Evolutionary conservation across 2,888 invertebrate genomes (phyloP).

Genomic region (Hermaeophaga mercurialis): DNA sequence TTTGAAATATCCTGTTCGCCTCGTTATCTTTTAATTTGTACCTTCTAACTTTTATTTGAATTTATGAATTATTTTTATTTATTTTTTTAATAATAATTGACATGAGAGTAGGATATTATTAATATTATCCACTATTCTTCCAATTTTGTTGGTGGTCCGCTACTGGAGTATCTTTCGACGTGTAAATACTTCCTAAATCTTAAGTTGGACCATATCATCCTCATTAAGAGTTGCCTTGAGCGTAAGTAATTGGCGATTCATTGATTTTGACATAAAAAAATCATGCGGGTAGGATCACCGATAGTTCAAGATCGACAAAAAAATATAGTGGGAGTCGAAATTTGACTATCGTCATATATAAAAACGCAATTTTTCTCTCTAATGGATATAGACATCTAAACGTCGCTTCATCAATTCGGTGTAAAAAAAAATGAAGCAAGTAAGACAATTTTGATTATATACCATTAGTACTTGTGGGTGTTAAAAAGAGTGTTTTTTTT

Average conservation of each 20-base stretch:
- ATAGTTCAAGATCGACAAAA: conserved; percentile 9
- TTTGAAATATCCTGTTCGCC: too few relatives aligned
- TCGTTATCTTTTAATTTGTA: too few relatives aligned
- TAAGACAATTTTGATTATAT: conserved; percentile 22
- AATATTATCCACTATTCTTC: too few relatives aligned
- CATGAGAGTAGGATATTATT: too few relatives aligned
- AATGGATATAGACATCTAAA: conserved; percentile 12
- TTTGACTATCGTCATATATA: conserved; percentile 12
- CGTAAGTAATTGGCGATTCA: conserved; percentile 20
- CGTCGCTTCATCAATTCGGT: conserved; percentile 3
- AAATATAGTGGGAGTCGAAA: conserved; percentile 20
- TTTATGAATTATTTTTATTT: too few relatives aligned
- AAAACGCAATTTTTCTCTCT: conserved; percentile 11
- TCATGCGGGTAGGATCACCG: not conserved
- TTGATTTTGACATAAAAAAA: conserved; percentile 23
- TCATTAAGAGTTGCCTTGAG: conserved; percentile 25
- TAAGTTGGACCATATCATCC: conserved; percentile 21
- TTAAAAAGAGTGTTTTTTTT: not conserved
- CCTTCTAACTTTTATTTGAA: too few relatives aligned
- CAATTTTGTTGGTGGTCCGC: too few relatives aligned
- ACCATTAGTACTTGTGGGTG: not conserved
- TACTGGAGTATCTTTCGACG: not conserved
- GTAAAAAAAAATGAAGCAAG: conserved; percentile 25
- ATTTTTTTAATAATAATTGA: too few relatives aligned
- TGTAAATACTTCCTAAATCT: conserved; percentile 6